These are phyloP conservation scores for Spatula versicolor DNA, from an alignment of 2,797 vertebrate genomes.

Conservation along the genomic window DNA sequence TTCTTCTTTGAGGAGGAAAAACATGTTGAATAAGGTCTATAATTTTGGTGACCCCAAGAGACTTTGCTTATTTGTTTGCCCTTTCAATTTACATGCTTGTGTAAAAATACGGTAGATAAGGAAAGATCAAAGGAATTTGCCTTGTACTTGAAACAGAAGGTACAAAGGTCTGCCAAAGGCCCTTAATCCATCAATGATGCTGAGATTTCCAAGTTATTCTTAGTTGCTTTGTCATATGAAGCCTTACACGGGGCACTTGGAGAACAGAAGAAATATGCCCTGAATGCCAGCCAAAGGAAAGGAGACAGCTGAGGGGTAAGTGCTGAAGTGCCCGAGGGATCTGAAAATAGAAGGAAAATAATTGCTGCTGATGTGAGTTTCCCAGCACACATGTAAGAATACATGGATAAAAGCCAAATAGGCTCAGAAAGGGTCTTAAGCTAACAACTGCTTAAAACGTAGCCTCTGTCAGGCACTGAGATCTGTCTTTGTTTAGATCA, in stretches of 20 bases:
- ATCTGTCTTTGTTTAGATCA: background rate
- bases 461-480: background rate
- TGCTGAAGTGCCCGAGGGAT: background rate
- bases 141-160: background rate
- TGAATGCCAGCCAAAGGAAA: background rate
- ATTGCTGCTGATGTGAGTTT: conserved; percentile 19
- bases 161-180: conserved; percentile 6
- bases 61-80: conserved; percentile 18
- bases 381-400: background rate
- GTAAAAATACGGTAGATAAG: background rate
- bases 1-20: background rate
- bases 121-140: background rate
- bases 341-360: conserved; percentile 36
- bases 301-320: background rate
- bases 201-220: background rate
- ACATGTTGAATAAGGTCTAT: background rate
- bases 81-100: background rate
- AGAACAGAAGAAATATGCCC: background rate
- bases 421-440: background rate
- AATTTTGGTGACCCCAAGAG: background rate
- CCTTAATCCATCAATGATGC: conserved; percentile 13
- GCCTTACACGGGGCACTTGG: background rate
- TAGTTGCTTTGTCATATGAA: conserved; percentile 12
- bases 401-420: background rate
- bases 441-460: background rate